Evolutionary conservation across 2,888 invertebrate species (phyloP), one percentile per base, ranked within the genome.

Genomic region (Hemicrepidius hirtus): DNA sequence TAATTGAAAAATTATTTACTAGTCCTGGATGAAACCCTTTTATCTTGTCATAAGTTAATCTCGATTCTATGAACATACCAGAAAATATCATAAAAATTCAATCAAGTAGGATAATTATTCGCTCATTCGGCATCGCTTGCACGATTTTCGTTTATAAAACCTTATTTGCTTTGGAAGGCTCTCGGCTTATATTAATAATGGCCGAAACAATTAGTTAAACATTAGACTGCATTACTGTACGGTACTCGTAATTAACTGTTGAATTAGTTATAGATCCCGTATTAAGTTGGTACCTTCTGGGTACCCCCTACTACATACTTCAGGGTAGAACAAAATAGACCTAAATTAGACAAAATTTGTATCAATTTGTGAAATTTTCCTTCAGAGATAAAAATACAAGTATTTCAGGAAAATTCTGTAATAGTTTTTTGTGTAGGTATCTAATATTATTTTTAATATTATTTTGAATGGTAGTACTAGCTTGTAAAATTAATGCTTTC

Each of bases 151-250:
- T 60, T 57, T 55, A 64, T 49, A 71, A 74, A 73, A 70, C 71
- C 73, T 75, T 82, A 78, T 81, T 82, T 82, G 79, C 80, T 75
- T 80, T 76, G 67, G 77, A 80, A 81, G 75, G 80, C 81, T 78
- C 77, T 77, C 77, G 76, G 80, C 80, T 80, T 79, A 79, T 83
- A 85, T 85, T 84, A 86, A 85, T 85, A 85, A 86, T 85, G 83
- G 82, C 82, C 80, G 78, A 81, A 85, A 84, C 86, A 85, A 86
- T 86, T 86, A 85, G 85, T 85, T 85, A 85, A 85, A 86, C 85
- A 85, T 85, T 85, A 84, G 84, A 79, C 82, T 84, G 85, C 82
- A 85, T 86, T 85, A 85, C 83, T 70, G 79, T 77, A 78, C 81
- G 77, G 80, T 77, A 78, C 77, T 81, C 81, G 81, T 84, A 84